Base-by-base conservation (phyloP, 2,888 invertebrate genomes). In the Glaucopsyche alexis region DNA sequence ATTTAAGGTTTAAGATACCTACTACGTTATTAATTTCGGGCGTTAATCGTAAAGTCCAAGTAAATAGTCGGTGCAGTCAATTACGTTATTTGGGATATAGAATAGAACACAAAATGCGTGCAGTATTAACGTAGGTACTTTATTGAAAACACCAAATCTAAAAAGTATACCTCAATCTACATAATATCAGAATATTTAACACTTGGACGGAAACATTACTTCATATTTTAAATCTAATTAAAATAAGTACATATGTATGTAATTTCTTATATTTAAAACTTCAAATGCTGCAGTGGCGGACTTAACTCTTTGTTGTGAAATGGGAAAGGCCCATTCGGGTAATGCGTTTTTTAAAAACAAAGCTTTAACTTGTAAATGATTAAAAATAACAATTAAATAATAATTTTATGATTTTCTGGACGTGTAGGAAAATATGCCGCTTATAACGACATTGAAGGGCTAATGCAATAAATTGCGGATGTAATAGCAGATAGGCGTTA, bases 81-180 rank as follows among this genome's bases (percentile, higher is more conserved):
- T n/a, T n/a, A n/a, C n/a, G n/a, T 50, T 19, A 6, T 38, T 38
- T 16, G 40, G 67, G 60, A 52, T 47, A 74, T 72, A 75, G 74
- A 74, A 74, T 71, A 72, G 71, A 74, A 75, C 74, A 74, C 66
- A 69, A 73, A 75, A 74, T 74, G 74, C 74, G 75, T 75, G 75
- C 74, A 75, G 71, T 75, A 74, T 73, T 72, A 67, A 70, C 69
- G 71, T n/a, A n/a, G n/a, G n/a, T 73, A 73, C 66, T 75, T 75
- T 75, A 75, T 75, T 75, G 69, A 73, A 75, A 75, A 75, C 74
- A 73, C 71, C 38, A 71, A 71, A 64, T 71, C 64, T 73, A 73
- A 70, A 70, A 55, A 60, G 55, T 45, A 29, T 38, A 29, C 7
- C 13, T 60, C 60, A 60, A 38, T 60, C 38, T 38, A 38, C 45